Conservation (phyloP, 1,140 invertebrate genomes). For the Rhizoglyphus robini region DNA sequence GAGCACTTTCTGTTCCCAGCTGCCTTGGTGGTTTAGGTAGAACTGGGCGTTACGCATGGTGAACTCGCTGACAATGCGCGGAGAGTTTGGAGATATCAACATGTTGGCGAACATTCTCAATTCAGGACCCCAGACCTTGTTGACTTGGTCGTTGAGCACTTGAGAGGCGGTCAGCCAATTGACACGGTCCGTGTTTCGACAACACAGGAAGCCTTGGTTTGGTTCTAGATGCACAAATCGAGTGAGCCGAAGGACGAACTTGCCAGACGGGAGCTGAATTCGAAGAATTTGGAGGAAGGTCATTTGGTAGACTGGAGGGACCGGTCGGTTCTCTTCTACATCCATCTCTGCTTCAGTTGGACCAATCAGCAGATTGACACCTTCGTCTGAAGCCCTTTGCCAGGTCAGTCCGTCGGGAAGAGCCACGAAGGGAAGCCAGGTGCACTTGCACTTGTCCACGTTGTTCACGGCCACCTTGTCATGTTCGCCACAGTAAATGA, state of each 20-base stretch:
- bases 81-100: not conserved
- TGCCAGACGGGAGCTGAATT: conserved; percentile 2
- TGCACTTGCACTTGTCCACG: not conserved
- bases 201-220: not conserved
- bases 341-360: not conserved
- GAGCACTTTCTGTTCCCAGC: conserved; percentile 17
- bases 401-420: conserved; percentile 3
- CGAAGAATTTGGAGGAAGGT: not conserved
- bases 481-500: conserved; percentile 11
- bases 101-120: not conserved
- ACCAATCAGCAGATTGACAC: not conserved
- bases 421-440: conserved; percentile 14
- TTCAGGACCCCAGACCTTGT: conserved; percentile 15
- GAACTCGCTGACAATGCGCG: conserved; percentile 11
- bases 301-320: not conserved
- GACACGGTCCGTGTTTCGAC: conserved; percentile 4
- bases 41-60: conserved; percentile 15
- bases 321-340: not conserved
- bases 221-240: not conserved
- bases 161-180: not conserved
- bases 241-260: not conserved
- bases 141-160: not conserved
- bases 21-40: not conserved
- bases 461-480: not conserved
- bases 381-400: conserved; percentile 7